Evolutionary conservation across 2,888 invertebrate species (phyloP), one percentile per base, ranked within the genome.

Genomic region (Hylaea fasciaria): DNA sequence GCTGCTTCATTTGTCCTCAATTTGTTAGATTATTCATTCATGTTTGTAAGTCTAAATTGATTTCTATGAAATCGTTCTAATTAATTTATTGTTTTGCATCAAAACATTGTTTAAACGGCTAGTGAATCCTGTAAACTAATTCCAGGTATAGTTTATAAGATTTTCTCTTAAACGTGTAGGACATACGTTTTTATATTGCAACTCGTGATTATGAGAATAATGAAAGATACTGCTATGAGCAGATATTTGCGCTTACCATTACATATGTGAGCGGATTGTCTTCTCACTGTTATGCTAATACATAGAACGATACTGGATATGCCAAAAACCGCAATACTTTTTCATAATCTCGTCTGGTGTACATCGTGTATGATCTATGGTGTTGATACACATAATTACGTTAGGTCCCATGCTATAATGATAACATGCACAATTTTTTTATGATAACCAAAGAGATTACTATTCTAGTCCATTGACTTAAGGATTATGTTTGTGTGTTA

Each of bases 41-140:
- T 40, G 44, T 40, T 60, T n/a, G 22, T 51, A 46, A 47, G 32
- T 14, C 1, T n/a, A 57, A n/a, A 47, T 57, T 76, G 85, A 86
- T 89, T 89, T 89, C 89, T 77, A 66, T 82, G 89, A 88, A 89
- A 88, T 89, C 82, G 62, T 66, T 62, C 66, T 65, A 43, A 43
- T 43, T 59, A 66, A 55, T 5, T 48, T 28, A 54, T 77, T 85
- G 89, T 89, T 90, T 89, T 90, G 89, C 73, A 88, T 89, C 87
- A 89, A 89, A 89, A 89, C 89, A 73, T 74, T 74, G 29, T 43
- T 59, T 60, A 28, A 59, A 59, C 53, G 75, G 78, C 80, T 82
- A 70, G 83, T 83, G 82, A 83, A 71, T 71, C 62, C 12, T 29
- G 41, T 47, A 43, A 41, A 28, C 22, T 37, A 22, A 35, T 45